A percentile compares a stretch with the other conserved stretches of the same genome.
phyloP scores from a whole-genome alignment of 2,113 vertebrate species.

The Hippocampus comes region DNA sequence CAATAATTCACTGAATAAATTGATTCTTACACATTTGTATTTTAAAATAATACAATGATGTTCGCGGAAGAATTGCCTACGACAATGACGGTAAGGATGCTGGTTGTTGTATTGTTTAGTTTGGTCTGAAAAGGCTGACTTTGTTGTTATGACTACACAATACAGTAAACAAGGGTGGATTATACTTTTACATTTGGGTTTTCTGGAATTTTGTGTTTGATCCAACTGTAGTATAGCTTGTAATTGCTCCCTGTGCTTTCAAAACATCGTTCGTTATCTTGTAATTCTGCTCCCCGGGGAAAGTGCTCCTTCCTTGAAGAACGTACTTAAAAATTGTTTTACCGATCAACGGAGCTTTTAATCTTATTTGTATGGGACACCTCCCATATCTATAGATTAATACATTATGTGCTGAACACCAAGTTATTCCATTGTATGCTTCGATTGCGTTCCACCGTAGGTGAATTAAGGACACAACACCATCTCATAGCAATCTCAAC shows the following conservation, averaged over 20 bases:
- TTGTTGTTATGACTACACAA: not conserved
- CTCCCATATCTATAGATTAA: too few species aligned
- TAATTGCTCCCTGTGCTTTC: not conserved
- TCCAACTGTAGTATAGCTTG: not conserved
- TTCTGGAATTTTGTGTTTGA: not conserved
- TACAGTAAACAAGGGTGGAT: not conserved
- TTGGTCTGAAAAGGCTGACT: not conserved
- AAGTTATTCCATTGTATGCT: too few species aligned
- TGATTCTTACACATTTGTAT: not conserved
- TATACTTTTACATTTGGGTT: not conserved
- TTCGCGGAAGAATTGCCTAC: not conserved
- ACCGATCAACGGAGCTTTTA: not conserved
- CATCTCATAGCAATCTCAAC: too few species aligned
- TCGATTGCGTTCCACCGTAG: too few species aligned
- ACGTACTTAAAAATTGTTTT: not conserved
- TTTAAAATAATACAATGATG: not conserved
- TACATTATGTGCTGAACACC: too few species aligned
- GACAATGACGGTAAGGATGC: conserved; percentile 26
- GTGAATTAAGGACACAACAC: too few species aligned
- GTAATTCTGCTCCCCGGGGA: not conserved
- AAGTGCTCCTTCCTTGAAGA: not conserved
- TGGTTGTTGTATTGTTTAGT: not conserved
- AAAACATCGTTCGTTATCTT: not conserved
- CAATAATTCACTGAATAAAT: not conserved
- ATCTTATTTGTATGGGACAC: too few species aligned